Evolutionary conservation across 2,888 invertebrate genomes (phyloP), one percentile per base, ranked within the genome.

Genomic region (Peribatodes rhomboidaria): DNA sequence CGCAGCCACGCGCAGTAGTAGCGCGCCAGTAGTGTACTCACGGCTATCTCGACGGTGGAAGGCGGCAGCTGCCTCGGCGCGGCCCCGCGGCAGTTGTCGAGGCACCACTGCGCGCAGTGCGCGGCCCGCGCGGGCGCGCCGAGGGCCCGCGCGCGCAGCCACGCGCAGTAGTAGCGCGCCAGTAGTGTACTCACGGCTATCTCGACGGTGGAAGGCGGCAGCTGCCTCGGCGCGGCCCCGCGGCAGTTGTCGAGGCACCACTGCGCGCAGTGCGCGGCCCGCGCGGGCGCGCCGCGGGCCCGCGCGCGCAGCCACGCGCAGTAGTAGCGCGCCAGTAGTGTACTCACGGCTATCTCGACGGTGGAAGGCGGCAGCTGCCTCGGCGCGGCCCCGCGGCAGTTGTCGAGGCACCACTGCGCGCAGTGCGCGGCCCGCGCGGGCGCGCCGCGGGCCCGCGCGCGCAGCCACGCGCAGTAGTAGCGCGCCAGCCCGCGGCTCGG

Each of bases 221-320:
- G 95, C 72, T 96, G 96, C 42, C 98, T 88, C 1, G 97, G 96
- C 85, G 98, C 96, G 4, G 96, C 97, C 69, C 97, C 97, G 71
- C 98, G 96, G 77, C 98, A 97, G 92, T 98, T 98, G 82, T 98
- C 98, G 58, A 98, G 94, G 83, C 98, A 98, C 97, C 98, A 98
- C 86, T 98, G 97, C 10, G 98, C 98, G 82, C 98, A 98, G 85
- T 98, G 98, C n/a, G 89, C 87, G 49, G 90, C 83, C 31, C 92
- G 78, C 0, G 86, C 83, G n/a, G 81, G 70, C 11, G 79, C 68
- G 35, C 77, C 72, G 13, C 86, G 82, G 0, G 89, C 86, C 20
- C 88, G 83, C 8, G 76, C 68, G 69, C 93, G 86, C 68, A 94
- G 82, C 91, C 93, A 94, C 53, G 88, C 84, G 76, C 96, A 94